Percentiles rank a stretch among this genome's conserved stretches.
Conservation (phyloP, 2,113 vertebrate genomes). For the Passer montanus region DNA sequence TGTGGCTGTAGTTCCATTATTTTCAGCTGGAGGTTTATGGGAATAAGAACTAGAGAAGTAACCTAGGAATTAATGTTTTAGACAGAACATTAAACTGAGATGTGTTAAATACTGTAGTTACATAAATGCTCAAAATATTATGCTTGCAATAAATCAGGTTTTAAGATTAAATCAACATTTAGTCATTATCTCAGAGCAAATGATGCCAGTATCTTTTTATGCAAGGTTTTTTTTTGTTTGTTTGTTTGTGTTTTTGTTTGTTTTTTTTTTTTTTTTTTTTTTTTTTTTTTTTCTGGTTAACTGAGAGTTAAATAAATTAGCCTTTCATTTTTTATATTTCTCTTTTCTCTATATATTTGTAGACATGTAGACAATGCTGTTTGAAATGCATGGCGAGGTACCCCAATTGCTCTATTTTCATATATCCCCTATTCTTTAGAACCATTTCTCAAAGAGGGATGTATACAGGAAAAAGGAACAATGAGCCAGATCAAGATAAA, state of each 20-base stretch:
- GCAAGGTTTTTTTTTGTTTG: no score
- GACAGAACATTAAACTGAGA: background rate
- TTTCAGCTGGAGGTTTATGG: background rate
- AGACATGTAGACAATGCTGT: background rate
- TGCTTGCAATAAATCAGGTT: background rate
- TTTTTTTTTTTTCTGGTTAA: background rate
- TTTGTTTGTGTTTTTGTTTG: no score
- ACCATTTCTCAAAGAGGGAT: conserved; percentile 90
- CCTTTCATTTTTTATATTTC: background rate
- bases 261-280: no score
- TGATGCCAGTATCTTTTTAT: background rate
- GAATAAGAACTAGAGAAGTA: background rate
- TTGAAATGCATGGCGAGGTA: conserved; percentile 49
- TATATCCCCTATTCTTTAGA: conserved; percentile 93
- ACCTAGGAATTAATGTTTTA: background rate
- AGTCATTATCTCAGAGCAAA: background rate
- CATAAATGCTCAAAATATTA: background rate
- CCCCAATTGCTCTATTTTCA: conserved; percentile 88
- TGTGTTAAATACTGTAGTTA: background rate
- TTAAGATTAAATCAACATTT: background rate
- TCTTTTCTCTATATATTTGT: background rate
- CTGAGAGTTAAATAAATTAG: background rate
- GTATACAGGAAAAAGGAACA: conserved; percentile 94
- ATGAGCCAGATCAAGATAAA: conserved; percentile 67
- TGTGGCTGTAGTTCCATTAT: background rate